Base-by-base conservation (phyloP, 2,113 vertebrate species). In the Vicugna pacos region DNA sequence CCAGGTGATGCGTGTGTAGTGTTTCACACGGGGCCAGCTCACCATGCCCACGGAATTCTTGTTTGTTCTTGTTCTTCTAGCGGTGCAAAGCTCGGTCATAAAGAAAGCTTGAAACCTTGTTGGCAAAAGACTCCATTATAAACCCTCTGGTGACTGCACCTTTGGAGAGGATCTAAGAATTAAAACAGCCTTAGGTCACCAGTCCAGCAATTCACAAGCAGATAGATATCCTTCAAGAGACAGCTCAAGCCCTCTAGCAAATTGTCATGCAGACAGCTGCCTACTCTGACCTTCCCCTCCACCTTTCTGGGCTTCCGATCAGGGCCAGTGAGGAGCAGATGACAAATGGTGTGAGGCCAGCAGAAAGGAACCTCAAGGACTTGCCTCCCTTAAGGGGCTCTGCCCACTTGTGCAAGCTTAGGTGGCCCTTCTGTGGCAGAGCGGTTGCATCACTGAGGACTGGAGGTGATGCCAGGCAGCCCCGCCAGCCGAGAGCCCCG, bases 101-200 rank as follows among this genome's bases (percentile, higher is more conserved):
- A 93, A 50, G 84, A 65, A 90, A 72, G 62, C 67, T 70, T 65
- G 52, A 94, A 95, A 58, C 22, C 73, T 46, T 70, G 52, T 32
- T 85, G 64, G 89, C 81, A 62, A 79, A 95, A 52, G 58, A 81
- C 81, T 96, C 50, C 26, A 8, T 84, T 83, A 82, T 83, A 42
- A 90, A 35, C 60, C 93, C 24, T 50, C n/a, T 87, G 19, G 76
- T 91, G 72, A 91, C 42, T 24, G 14, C 35, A 32, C 28, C 35
- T 95, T 81, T 46, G 58, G 28, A 95, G 72, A 94, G 77, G 46
- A 82, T 89, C 60, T 93, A 86, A 97, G 73, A 76, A 86, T 64
- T 62, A 42, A 87, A 95, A 72, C 60, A 80, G 46, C 5, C 26
- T 76, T 28, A 16, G n/a, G 46, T 83, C 79, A 54, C 11, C 35